These are phyloP conservation scores for Fulica atra DNA, from an alignment of 2,113 vertebrate species.

Conservation along the genomic window DNA sequence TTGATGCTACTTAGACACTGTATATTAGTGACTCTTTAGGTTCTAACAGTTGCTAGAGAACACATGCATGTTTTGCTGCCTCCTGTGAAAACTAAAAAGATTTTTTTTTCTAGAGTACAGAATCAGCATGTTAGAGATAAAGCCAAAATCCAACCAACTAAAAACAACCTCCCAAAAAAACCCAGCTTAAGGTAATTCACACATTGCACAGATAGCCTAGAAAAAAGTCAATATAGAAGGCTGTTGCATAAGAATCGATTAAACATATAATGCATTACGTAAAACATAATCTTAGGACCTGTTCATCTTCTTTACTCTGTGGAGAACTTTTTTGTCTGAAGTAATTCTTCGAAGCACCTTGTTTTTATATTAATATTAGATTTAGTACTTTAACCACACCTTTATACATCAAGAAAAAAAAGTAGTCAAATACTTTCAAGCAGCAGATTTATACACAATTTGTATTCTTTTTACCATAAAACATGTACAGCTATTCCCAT, in stretches of 20 bases:
- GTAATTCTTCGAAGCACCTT: neutral
- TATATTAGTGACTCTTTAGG: neutral
- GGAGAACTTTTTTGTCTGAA: neutral
- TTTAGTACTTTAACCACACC: fast-evolving
- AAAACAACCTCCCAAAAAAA: fast-evolving
- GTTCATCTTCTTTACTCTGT: neutral
- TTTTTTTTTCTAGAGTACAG: neutral
- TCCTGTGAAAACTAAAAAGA: neutral
- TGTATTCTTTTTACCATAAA: neutral
- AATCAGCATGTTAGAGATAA: neutral
- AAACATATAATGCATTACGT: neutral
- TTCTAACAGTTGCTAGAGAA: neutral
- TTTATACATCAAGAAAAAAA: neutral
- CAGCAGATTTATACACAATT: neutral
- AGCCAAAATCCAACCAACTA: neutral
- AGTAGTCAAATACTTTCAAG: neutral
- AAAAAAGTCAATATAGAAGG: neutral
- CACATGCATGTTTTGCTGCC: fast-evolving
- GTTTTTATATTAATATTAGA: neutral
- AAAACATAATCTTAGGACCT: neutral
- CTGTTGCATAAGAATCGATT: neutral
- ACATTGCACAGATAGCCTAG: neutral
- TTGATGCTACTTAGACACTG: neutral
- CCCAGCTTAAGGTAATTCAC: neutral
- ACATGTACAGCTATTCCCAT: fast-evolving